Evolutionary conservation across 2,113 vertebrate genomes (phyloP), one percentile per base, ranked within the genome.

Genomic region (Pelecanoides urinatrix): DNA sequence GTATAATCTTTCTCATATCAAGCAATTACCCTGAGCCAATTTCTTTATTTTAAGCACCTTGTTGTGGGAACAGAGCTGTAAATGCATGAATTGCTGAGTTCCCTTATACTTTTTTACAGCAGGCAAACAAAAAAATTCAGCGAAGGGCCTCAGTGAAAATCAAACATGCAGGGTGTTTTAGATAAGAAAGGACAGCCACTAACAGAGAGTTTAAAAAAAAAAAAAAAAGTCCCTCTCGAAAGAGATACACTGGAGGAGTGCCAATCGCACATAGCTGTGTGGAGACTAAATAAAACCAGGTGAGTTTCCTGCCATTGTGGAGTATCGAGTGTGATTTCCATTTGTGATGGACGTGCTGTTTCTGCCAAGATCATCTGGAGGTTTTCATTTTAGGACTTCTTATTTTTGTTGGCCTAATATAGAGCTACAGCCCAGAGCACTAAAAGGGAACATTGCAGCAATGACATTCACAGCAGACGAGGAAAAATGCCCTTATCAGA

Each of bases 31-130:
- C 94, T 17, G 63, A 95, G 96, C 87, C 94, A 96, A 92, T 95
- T 95, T 91, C 91, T 96, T 93, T 94, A 97, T 97, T 97, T 97
- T 87, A 96, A 96, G 94, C 93, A 97, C 97, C 97, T 97, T 97
- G 91, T 94, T 95, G 93, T 97, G 95, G 95, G 96, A 97, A 97
- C 71, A 0, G 84, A 92, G 77, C 50, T 70, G 84, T 85, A 95
- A 95, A 94, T 72, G 92, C 86, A 85, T 29, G 38, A 92, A 94
- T 82, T 93, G 63, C 84, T 62, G 63, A 67, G 74, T 86, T 94
- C 81, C 42, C 74, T 84, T 40, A 20, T 65, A 62, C 32, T 29
- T 90, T 86, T 86, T 83, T 83, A 88, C 49, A 86, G 61, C 50
- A 70, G 89, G 16, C 77, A 88, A 95, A 92, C 56, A 91, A 52